phyloP scores from a whole-genome alignment of 2,113 vertebrate species.

The Brevimyrus niger region DNA sequence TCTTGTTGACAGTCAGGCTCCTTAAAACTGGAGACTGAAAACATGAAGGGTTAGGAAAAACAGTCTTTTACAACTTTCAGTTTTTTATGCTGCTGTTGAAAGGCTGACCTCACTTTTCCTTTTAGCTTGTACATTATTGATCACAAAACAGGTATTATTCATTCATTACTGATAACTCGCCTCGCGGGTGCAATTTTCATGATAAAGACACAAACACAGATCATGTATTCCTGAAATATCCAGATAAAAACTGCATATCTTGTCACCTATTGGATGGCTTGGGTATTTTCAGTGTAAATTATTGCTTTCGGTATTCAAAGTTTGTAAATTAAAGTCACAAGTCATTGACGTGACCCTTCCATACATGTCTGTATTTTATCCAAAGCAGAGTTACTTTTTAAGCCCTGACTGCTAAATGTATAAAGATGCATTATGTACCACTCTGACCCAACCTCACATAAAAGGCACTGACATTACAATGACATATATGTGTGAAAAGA shows the following conservation, averaged over 20 bases:
- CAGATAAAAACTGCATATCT: not conserved
- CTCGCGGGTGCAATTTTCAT: not conserved
- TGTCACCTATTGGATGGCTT: not conserved
- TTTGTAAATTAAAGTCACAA: not conserved
- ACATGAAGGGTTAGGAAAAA: not conserved
- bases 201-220: not conserved
- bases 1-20: not conserved
- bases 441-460: not conserved
- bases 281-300: not conserved
- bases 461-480: not conserved
- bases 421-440: not conserved
- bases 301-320: not conserved
- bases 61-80: not conserved
- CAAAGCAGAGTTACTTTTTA: not conserved
- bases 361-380: not conserved
- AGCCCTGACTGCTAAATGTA: not conserved
- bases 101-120: not conserved
- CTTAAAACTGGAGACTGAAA: not conserved
- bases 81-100: not conserved
- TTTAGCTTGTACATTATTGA: not conserved
- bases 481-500: not conserved
- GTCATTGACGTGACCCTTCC: not conserved
- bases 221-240: not conserved
- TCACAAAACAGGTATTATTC: not conserved
- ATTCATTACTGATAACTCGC: not conserved